Base-by-base conservation (phyloP, 2,797 vertebrate genomes). In the Phrynocephalus forsythii region DNA sequence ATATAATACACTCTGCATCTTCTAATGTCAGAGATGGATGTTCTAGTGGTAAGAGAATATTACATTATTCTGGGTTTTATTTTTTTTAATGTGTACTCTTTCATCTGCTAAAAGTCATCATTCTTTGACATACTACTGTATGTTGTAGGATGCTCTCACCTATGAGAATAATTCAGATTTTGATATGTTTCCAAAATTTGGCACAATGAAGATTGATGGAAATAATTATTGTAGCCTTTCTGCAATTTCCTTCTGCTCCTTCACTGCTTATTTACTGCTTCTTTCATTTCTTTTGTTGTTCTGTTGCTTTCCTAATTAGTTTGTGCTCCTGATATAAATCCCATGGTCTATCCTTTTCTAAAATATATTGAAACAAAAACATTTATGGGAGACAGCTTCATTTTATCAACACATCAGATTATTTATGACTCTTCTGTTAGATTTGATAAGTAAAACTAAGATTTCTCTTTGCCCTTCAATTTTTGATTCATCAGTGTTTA, bases 1-100 rank as follows among this genome's bases (percentile, higher is more conserved):
- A 96, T 92, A 89, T 95, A 83, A 95, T 96, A 3, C 95, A 83
- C 67, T 96, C 97, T 30, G 79, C 94, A 2, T 87, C 89, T 3
- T 96, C 96, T 66, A 97, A 97, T 87, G 94, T 97, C 92, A 98
- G 96, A 97, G 98, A 99, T 79, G 97, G 96, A 91, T 97, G 97
- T 94, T 97, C 97, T 50, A 99, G 98, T 89, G 99, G 99, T 99
- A 96, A 97, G 97, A 92, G 69, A 88, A 28, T 66, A 72, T 66
- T 84, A 33, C 30, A 26, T 44, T 60, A 50, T n/a, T 2, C 50
- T 60, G 52, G 2, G n/a, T 78, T 9, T 50, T 77, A 9, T 44
- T 75, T 75, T 44, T 38, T 44, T 26, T 77, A 50, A 50, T 48
- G 48, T 52, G 26, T 52, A 44, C 24, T 48, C 50, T 48, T 24